Percentiles rank a stretch among this genome's conserved stretches.
Evolutionary conservation across 2,797 vertebrate species (phyloP).

Genomic region (Sphenodon punctatus): DNA sequence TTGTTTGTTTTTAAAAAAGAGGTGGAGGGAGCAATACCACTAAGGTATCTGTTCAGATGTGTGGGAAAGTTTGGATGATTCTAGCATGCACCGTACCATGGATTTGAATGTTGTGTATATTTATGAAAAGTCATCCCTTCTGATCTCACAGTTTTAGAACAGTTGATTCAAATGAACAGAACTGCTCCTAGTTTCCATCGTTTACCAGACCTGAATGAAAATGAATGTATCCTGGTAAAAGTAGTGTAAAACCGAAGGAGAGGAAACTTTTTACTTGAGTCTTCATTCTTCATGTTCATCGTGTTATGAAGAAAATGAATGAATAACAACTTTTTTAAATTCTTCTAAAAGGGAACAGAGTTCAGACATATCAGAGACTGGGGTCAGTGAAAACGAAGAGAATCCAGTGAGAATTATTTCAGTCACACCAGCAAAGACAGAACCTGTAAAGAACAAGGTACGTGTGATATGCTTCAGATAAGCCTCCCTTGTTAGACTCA

Average conservation of each 20-base stretch:
- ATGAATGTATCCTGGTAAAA: not conserved
- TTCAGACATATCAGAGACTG: conserved; percentile 86
- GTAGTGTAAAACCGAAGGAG: not conserved
- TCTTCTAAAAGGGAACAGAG: conserved; percentile 79
- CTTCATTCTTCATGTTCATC: not conserved
- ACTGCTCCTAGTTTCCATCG: not conserved
- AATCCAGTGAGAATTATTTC: conserved; percentile 90
- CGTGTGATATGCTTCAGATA: conserved; percentile 29
- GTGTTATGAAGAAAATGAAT: not conserved
- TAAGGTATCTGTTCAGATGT: not conserved
- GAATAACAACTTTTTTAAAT: conserved; percentile 6
- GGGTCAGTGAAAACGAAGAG: conserved; percentile 95
- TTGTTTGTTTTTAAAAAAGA: not conserved
- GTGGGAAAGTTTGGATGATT: not conserved
- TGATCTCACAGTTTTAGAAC: not conserved
- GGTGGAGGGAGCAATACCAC: not conserved
- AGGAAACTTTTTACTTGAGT: not conserved
- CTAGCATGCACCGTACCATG: rapidly evolving
- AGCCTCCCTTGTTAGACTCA: too few relatives aligned
- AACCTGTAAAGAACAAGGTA: conserved; percentile 87
- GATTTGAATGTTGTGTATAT: too few relatives aligned
- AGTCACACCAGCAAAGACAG: conserved; percentile 80
- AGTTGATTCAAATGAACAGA: not conserved
- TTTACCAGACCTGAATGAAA: rapidly evolving
- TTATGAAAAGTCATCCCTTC: not conserved